Base-by-base conservation (phyloP, 2,797 vertebrate genomes). In the Antennarius maculatus region DNA sequence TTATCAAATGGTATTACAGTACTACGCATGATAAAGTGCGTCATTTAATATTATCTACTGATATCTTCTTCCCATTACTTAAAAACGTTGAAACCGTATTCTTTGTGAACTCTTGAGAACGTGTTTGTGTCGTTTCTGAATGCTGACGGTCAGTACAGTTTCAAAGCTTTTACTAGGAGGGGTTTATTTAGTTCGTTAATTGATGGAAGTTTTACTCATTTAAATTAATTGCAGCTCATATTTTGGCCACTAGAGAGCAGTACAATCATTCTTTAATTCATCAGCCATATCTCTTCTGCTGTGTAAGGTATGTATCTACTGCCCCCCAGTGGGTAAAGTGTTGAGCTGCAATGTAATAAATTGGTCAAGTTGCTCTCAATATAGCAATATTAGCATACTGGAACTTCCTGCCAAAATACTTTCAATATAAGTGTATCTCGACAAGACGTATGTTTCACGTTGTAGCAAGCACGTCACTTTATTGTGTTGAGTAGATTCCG, bases 351-450 rank as follows among this genome's bases (percentile, higher is more conserved):
- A 27, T 6, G 28, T 0, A 1, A 18, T 2, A 6, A 14, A 23
- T 5, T 3, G 2, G 1, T 69, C 31, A 31, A 2, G 1, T 0
- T 6, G 0, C 0, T 23, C 4, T 39, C 0, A 1, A 53, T 34
- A 1, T 4, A 3, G 2, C 4, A 4, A 2, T 23, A 1, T 1
- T 6, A 7, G 4, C 4, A 0, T 1, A 6, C 0, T 2, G 0
- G 1, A 13, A 54, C 14, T 73, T 83, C 83, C 81, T 41, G 51
- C 27, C 0, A 0, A 0, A 13, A 2, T 29, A 55, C 73, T 81
- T 67, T 75, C 28, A 55, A 71, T 76, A 81, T 7, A 17, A 7
- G 2, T 0, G 10, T 4, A 11, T 7, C 11, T 16, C 3, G 0
- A 13, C 16, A 13, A 1, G 17, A 2, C 4, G 37, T 15, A 6